phyloP scores from a whole-genome alignment of 2,888 invertebrate genomes.

The Mimachlamys varia region DNA sequence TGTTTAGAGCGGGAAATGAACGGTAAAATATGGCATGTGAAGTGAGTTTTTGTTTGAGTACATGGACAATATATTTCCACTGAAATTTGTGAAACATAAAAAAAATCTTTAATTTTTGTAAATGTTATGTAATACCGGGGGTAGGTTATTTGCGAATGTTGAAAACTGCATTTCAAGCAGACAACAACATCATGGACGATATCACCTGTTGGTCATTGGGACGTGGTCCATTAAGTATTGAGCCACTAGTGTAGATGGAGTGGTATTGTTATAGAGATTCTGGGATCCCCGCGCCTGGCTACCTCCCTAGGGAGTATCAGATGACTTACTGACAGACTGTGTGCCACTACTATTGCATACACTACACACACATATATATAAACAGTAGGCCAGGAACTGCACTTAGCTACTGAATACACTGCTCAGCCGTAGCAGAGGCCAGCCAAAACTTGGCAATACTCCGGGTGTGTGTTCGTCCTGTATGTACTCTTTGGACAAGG shows the following conservation, averaged over 20 bases:
- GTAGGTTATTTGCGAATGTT: background rate
- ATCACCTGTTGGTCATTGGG: background rate
- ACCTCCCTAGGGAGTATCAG: constrained; percentile 21
- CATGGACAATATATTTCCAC: background rate
- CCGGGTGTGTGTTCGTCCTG: background rate
- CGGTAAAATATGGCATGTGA: background rate
- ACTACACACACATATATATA: background rate
- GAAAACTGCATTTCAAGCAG: background rate
- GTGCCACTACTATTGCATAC: background rate
- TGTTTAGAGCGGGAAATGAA: background rate
- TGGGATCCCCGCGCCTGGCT: constrained; percentile 11
- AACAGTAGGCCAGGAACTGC: background rate
- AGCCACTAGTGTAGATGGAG: background rate
- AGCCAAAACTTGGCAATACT: constrained; percentile 27
- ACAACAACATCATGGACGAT: background rate
- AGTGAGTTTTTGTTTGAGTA: background rate
- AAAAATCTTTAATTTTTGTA: background rate
- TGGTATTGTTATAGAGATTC: constrained; percentile 26
- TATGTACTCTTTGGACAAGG: constrained; percentile 5
- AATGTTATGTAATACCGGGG: background rate
- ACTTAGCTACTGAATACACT: background rate
- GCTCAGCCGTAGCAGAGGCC: background rate
- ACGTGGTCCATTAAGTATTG: background rate
- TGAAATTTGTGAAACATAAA: background rate
- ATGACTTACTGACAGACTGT: background rate